phyloP scores from a whole-genome alignment of 2,113 vertebrate genomes.

The Daubentonia madagascariensis region DNA sequence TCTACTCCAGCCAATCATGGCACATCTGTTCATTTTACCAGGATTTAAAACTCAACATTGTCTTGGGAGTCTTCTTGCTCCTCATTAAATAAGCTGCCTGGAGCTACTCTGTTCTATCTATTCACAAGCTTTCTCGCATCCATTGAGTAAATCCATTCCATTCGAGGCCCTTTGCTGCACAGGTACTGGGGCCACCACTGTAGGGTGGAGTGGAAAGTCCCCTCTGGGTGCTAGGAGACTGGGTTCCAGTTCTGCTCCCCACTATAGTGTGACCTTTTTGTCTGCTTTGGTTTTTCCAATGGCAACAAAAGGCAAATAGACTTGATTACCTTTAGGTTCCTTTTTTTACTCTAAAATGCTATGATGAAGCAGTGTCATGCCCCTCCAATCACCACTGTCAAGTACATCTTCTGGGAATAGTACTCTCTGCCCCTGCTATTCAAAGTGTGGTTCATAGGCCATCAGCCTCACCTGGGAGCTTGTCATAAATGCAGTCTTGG shows the following conservation, averaged over 20 bases:
- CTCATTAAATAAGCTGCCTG: neutral
- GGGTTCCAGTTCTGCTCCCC: neutral
- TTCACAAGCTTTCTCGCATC: neutral
- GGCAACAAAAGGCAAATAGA: neutral
- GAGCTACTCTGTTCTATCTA: neutral
- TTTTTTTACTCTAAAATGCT: neutral
- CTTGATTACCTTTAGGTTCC: neutral
- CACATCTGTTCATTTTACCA: neutral
- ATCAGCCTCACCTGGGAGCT: neutral
- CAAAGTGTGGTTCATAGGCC: neutral
- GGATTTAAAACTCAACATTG: neutral
- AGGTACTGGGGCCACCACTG: neutral
- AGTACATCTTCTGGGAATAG: neutral
- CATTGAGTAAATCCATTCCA: neutral
- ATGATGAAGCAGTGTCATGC: neutral
- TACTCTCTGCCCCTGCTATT: neutral
- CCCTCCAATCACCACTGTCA: neutral
- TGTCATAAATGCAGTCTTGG: neutral
- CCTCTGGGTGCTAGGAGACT: rapidly evolving
- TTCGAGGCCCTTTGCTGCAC: rapidly evolving
- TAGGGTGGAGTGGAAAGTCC: neutral
- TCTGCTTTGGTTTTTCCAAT: neutral
- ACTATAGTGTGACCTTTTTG: neutral
- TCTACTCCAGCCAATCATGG: neutral
- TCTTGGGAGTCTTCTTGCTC: neutral